Conservation (phyloP, 2,113 vertebrate species). For the Sula dactylatra region DNA sequence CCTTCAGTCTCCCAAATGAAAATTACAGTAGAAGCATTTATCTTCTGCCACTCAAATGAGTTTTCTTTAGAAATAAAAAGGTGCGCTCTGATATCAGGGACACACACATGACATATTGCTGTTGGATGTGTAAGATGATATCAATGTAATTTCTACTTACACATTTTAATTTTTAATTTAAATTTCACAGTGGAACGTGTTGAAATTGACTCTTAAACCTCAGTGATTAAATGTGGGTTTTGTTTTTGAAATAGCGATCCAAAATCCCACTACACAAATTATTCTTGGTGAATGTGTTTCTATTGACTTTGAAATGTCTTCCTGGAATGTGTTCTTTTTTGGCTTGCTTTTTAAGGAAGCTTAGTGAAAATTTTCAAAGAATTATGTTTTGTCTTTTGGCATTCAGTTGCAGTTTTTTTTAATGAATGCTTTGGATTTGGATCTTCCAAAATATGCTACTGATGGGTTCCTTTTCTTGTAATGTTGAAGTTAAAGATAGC, state of each 20-base stretch:
- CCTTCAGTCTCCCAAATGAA: background rate
- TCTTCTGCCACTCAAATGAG: background rate
- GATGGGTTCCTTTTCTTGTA: background rate
- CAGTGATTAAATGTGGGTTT: background rate
- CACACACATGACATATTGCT: background rate
- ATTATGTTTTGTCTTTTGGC: background rate
- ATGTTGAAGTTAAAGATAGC: background rate
- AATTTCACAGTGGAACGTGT: background rate
- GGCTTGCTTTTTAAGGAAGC: background rate
- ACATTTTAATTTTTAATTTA: background rate
- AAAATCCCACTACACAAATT: background rate
- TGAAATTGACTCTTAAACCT: background rate
- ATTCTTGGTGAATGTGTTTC: background rate
- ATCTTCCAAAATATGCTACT: background rate
- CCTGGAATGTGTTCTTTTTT: background rate
- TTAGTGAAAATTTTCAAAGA: background rate
- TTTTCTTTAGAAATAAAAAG: background rate
- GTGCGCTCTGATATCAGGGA: background rate
- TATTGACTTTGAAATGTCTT: background rate
- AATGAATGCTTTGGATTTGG: background rate
- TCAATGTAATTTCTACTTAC: background rate
- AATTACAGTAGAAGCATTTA: background rate
- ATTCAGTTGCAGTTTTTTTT: background rate
- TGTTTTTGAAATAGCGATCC: background rate
- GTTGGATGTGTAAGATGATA: background rate